These are phyloP conservation scores for Vulpes ferrilata DNA, from an alignment of 2,113 vertebrate genomes.

Conservation along the genomic window DNA sequence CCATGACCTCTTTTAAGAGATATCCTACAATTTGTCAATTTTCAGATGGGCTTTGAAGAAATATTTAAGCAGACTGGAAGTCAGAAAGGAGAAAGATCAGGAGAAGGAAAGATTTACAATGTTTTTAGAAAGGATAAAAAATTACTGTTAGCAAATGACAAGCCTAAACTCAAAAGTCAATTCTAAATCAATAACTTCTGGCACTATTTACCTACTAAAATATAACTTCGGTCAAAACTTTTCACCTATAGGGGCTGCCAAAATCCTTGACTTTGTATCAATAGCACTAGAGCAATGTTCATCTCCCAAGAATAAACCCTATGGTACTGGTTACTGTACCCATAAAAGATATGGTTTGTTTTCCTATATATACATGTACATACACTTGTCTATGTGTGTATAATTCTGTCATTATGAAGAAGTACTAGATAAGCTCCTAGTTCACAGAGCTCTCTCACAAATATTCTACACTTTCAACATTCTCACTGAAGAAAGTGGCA, in stretches of 20 bases:
- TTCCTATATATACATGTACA: not conserved
- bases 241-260: not conserved
- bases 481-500: not conserved
- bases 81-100: constrained; percentile 49
- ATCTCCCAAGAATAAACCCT: constrained; percentile 40
- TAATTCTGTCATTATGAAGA: constrained; percentile 45
- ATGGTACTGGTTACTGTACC: constrained; percentile 50
- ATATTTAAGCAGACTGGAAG: constrained; percentile 37
- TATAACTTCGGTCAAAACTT: constrained; percentile 39
- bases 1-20: not conserved
- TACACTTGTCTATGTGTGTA: not conserved
- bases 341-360: constrained; percentile 62
- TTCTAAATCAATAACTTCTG: not conserved
- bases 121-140: constrained; percentile 59
- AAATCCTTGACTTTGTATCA: not conserved
- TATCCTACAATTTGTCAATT: not conserved
- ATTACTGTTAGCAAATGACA: constrained; percentile 25
- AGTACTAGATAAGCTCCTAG: constrained; percentile 34
- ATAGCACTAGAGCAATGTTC: not conserved
- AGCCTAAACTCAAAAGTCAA: constrained; percentile 37
- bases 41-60: constrained; percentile 22
- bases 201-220: constrained; percentile 60
- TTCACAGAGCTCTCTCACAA: constrained; percentile 24
- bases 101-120: constrained; percentile 54
- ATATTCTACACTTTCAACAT: not conserved